Percentiles rank a stretch among this genome's conserved stretches.
Conservation (phyloP, 1,140 invertebrate species). For the Drosophila sucinea region DNA sequence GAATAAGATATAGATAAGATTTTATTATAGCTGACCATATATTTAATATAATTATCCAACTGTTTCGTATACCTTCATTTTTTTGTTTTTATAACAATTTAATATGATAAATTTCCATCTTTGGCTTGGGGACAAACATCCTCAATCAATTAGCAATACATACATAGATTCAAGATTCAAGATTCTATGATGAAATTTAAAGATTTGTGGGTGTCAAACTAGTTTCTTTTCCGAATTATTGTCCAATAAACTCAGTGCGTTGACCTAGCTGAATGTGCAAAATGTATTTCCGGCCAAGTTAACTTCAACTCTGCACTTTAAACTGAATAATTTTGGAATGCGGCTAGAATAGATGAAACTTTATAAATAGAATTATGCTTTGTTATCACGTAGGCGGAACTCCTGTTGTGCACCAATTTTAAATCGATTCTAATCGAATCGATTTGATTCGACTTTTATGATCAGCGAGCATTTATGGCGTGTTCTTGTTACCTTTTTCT, state of each 20-base stretch:
- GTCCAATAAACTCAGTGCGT: background rate
- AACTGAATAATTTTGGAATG: conserved; percentile 44
- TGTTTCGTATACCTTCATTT: too few species aligned
- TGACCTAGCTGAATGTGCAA: conserved; percentile 22
- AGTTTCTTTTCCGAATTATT: background rate
- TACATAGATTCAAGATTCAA: background rate
- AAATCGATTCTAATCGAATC: too few species aligned
- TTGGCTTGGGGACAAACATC: background rate
- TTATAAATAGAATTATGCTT: conserved; percentile 49
- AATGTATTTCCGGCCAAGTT: conserved; percentile 54
- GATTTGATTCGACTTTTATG: conserved; percentile 50
- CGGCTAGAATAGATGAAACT: conserved; percentile 16
- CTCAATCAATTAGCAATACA: background rate
- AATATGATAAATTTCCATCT: conserved; percentile 4
- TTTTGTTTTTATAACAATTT: background rate
- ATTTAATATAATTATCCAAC: background rate
- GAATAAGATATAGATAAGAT: background rate
- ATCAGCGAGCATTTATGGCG: conserved; percentile 50
- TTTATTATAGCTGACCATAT: background rate
- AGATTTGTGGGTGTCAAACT: background rate
- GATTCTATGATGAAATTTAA: background rate
- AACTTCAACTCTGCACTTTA: conserved; percentile 34
- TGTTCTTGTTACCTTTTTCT: conserved; percentile 46
- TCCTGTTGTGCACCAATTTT: conserved; percentile 47
- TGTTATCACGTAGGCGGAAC: conserved; percentile 60